Evolutionary conservation across 2,888 invertebrate species (phyloP).

Genomic region (Synanthedon formicaeformis): DNA sequence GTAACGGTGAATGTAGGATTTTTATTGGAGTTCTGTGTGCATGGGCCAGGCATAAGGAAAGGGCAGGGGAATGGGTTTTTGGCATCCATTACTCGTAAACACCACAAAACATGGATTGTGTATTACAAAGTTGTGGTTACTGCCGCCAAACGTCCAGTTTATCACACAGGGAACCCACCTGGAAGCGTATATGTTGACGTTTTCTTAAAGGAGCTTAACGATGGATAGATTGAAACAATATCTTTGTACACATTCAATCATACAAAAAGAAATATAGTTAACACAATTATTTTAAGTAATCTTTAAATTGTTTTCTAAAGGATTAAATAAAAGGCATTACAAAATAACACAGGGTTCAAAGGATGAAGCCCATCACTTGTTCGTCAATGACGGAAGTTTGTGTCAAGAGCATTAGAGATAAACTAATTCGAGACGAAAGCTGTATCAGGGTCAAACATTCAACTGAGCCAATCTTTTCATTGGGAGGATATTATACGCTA

Average conservation of each 20-base stretch:
- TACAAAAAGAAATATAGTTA: too few species aligned
- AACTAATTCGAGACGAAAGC: slow-evolving; percentile 49
- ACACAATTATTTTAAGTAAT: too few species aligned
- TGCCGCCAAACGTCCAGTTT: not conserved
- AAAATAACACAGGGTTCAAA: not conserved
- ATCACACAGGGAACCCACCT: too few species aligned
- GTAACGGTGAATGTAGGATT: slow-evolving; percentile 15
- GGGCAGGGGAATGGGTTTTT: too few species aligned
- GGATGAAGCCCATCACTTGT: slow-evolving; percentile 11
- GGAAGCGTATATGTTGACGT: too few species aligned
- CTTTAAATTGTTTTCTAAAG: too few species aligned
- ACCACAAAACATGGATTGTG: too few species aligned
- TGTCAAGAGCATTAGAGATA: slow-evolving; percentile 47
- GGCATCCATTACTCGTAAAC: too few species aligned
- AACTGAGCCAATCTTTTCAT: slow-evolving; percentile 18
- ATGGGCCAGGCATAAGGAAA: too few species aligned
- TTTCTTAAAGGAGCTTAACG: too few species aligned
- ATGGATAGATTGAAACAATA: too few species aligned
- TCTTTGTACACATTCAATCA: too few species aligned
- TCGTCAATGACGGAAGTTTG: slow-evolving; percentile 38
- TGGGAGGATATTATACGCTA: slow-evolving; percentile 7
- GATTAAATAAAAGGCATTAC: not conserved
- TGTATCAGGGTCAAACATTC: slow-evolving; percentile 34
- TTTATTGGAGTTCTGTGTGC: slow-evolving; percentile 25
- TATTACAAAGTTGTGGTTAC: not conserved